Conservation (phyloP, 2,113 vertebrate species). For the Anthoscopus minutus region DNA sequence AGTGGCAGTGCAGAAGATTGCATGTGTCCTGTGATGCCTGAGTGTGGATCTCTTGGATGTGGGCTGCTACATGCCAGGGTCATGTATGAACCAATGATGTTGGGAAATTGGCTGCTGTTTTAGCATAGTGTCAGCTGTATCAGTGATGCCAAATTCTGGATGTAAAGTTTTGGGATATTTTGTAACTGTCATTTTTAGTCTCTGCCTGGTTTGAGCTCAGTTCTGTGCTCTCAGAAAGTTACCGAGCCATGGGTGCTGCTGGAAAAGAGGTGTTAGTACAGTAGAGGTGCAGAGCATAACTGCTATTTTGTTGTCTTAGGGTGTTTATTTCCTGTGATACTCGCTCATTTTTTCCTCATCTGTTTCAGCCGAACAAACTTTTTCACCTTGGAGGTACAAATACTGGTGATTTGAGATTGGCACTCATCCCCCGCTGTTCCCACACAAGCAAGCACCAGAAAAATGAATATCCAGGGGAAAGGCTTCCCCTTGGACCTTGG, state of each 20-base stretch:
- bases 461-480: conserved; percentile 89
- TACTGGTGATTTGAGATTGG: conserved; percentile 65
- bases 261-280: not conserved
- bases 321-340: not conserved
- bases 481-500: conserved; percentile 86
- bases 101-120: not conserved
- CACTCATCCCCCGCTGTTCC: conserved; percentile 60
- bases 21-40: not conserved
- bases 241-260: not conserved
- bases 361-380: conserved; percentile 75
- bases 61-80: not conserved
- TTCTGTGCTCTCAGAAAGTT: not conserved
- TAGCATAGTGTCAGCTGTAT: accelerated
- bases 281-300: not conserved
- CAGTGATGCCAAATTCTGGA: not conserved
- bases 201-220: accelerated
- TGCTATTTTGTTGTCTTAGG: not conserved
- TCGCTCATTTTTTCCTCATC: conserved; percentile 34
- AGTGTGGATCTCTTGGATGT: not conserved
- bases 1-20: not conserved
- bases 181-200: not conserved
- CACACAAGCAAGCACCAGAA: conserved; percentile 71
- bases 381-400: conserved; percentile 70
- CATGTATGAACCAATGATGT: not conserved
- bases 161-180: not conserved